Evolutionary conservation across 2,888 invertebrate species (phyloP), one percentile per base, ranked within the genome.

Genomic region (Noctua pronuba): DNA sequence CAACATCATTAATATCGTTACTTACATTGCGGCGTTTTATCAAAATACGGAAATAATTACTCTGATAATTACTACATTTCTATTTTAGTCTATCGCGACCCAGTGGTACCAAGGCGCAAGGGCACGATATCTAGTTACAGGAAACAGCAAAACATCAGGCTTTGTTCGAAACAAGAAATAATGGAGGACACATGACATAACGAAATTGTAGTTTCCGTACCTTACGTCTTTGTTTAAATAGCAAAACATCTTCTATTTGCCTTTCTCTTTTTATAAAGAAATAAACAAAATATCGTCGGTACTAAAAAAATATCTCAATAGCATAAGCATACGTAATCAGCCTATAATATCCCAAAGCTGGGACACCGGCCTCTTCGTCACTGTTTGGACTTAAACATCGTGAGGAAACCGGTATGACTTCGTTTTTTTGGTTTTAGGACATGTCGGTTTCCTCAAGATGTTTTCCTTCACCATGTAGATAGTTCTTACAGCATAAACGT

Each of bases 111-210:
- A 38, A n/a, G n/a, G n/a, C 41, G 52, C 79, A 70, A 62, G 70
- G 55, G 21, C 79, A 66, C 18, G 13, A 11, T 71, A 71, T 67
- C 55, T 67, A 77, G 46, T 83, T 67, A 68, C 67, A 83, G 83
- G 71, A 77, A 81, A 69, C 55, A 52, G 67, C 55, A 55, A 62
- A 77, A 67, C 46, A 35, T 67, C 55, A 18, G 35, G 24, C 31
- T 77, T 77, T 58, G 70, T 77, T 71, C 49, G 24, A 58, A 62
- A 60, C 46, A 55, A 83, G 83, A 77, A 46, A 62, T 58, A 83
- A 78, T 83, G 83, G 52, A 68, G 58, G 78, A 81, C 62, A 41
- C 38, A 55, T 82, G 44, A 70, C 58, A 38, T 65, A 28, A 49
- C 55, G 11, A 77, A 80, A 62, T 67, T 28, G 5, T 35, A n/a